Conservation (phyloP, 2,888 invertebrate genomes). For the Tetramorium bicarinatum region DNA sequence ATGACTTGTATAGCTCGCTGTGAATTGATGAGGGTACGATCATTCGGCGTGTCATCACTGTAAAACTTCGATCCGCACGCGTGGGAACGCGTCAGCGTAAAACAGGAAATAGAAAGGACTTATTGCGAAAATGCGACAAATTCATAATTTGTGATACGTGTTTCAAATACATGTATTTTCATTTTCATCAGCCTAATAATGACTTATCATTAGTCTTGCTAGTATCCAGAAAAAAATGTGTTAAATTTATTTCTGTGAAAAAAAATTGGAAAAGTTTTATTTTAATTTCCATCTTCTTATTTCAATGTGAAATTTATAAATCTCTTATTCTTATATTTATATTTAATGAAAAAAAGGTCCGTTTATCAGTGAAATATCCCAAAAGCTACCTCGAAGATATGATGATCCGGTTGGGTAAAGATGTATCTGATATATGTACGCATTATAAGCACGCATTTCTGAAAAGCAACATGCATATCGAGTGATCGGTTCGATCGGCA, state of each 20-base stretch:
- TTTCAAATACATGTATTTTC: background rate
- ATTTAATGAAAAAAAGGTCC: background rate
- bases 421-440: too few relatives aligned
- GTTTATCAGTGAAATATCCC: background rate
- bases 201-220: background rate
- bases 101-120: background rate
- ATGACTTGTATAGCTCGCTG: conserved; percentile 14
- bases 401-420: background rate
- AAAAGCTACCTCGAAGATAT: background rate
- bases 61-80: conserved; percentile 19
- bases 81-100: conserved; percentile 8
- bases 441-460: conserved; percentile 21
- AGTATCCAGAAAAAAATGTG: background rate
- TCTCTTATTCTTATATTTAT: background rate
- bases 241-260: background rate
- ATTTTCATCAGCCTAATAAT: background rate
- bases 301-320: background rate
- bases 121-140: background rate
- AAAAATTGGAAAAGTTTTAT: too few relatives aligned
- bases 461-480: conserved; percentile 11
- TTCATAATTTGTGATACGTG: background rate
- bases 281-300: background rate
- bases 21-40: conserved; percentile 38
- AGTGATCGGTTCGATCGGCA: conserved; percentile 56
- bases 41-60: conserved; percentile 29